These are phyloP conservation scores for Dugesia japonica DNA, from an alignment of 2,888 invertebrate genomes.

Conservation along the genomic window DNA sequence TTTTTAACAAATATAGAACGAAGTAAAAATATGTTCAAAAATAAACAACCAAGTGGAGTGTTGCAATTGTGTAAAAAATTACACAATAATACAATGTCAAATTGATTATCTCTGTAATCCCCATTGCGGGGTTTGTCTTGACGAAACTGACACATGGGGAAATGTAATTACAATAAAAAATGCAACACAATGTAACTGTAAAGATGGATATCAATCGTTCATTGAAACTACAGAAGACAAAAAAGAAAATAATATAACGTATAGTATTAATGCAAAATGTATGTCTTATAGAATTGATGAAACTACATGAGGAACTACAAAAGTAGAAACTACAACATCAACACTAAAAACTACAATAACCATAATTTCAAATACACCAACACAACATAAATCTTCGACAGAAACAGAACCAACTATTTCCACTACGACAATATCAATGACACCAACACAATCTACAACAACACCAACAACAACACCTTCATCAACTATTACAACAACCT, in stretches of 20 bases:
- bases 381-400: too few species aligned
- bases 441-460: not conserved
- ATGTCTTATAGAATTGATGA: not conserved
- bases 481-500: not conserved
- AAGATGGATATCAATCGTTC: conserved; percentile 6
- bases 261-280: not conserved
- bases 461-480: not conserved
- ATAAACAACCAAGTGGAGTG: not conserved
- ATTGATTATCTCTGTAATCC: conserved; percentile 9
- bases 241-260: not conserved
- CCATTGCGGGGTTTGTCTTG: not conserved
- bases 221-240: not conserved
- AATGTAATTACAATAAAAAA: not conserved
- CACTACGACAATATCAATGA: not conserved
- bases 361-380: too few species aligned
- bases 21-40: not conserved
- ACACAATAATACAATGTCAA: not conserved
- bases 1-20: not conserved
- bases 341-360: not conserved
- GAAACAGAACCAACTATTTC: too few species aligned
- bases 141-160: not conserved
- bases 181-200: not conserved
- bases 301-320: not conserved
- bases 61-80: not conserved
- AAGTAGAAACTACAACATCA: not conserved